Evolutionary conservation across 2,888 invertebrate genomes (phyloP).

Genomic region (Cryptosula pallasiana): DNA sequence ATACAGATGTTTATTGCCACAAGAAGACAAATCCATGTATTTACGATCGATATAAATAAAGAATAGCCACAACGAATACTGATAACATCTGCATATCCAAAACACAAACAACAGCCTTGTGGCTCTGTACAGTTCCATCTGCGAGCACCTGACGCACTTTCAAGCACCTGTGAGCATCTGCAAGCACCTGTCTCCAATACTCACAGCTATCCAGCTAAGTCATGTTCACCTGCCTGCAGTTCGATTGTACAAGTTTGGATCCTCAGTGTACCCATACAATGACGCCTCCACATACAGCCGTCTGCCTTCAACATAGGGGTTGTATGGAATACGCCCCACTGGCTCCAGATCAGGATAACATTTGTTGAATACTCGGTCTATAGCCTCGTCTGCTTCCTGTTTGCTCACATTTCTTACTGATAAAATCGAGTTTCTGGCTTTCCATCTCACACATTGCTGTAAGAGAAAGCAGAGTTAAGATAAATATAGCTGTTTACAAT

Average conservation of each 20-base stretch:
- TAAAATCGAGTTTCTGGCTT: constrained; percentile 76
- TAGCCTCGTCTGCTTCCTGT: constrained; percentile 68
- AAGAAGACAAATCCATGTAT: too few relatives aligned
- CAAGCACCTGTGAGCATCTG: too few relatives aligned
- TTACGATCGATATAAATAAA: too few relatives aligned
- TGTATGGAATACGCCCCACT: constrained; percentile 61
- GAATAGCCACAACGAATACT: too few relatives aligned
- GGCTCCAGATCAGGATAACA: constrained; percentile 92
- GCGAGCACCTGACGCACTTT: too few relatives aligned
- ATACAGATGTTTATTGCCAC: too few relatives aligned
- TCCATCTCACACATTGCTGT: constrained; percentile 76
- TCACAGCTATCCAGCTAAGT: too few relatives aligned
- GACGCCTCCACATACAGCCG: constrained; percentile 39
- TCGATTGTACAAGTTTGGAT: neutral
- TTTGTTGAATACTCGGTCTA: constrained; percentile 80
- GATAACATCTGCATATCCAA: too few relatives aligned
- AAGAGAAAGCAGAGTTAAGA: neutral
- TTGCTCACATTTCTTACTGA: constrained; percentile 71
- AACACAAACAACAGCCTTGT: too few relatives aligned
- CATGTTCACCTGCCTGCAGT: neutral
- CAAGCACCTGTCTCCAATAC: too few relatives aligned
- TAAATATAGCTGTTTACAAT: too few relatives aligned
- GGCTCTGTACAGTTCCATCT: too few relatives aligned
- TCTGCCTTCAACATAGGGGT: constrained; percentile 34
- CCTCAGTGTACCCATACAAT: constrained; percentile 38